Conservation (phyloP, 2,888 invertebrate genomes). For the Heliconius cydno region DNA sequence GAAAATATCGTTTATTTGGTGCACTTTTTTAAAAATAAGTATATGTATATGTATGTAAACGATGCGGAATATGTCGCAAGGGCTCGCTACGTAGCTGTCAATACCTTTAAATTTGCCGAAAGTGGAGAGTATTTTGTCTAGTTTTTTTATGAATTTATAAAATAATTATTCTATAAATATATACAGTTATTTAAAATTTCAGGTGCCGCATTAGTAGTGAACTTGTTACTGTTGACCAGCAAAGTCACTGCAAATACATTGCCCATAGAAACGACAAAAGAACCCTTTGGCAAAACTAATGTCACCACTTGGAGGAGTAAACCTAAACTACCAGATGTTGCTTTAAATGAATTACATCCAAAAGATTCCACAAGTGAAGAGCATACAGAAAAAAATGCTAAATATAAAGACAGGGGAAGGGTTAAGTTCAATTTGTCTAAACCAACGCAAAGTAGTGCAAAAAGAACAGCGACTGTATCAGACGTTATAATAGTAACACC, state of each 20-base stretch:
- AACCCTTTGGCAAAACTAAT: constrained; percentile 57
- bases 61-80: too few species aligned
- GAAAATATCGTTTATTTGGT: neutral
- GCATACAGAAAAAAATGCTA: constrained; percentile 76
- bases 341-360: constrained; percentile 72
- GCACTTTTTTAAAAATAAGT: neutral
- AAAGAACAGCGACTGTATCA: constrained; percentile 57
- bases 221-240: constrained; percentile 74
- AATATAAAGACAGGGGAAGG: constrained; percentile 78
- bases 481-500: constrained; percentile 72
- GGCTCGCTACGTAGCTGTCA: too few species aligned
- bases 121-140: too few species aligned
- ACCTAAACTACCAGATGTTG: constrained; percentile 65
- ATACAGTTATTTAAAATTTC: constrained; percentile 54
- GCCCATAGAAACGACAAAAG: constrained; percentile 63
- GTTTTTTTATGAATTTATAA: neutral
- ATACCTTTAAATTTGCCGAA: too few species aligned
- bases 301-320: constrained; percentile 58
- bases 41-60: too few species aligned
- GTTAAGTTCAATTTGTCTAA: constrained; percentile 63
- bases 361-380: constrained; percentile 75
- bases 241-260: constrained; percentile 66
- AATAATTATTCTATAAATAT: neutral
- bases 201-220: constrained; percentile 79
- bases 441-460: constrained; percentile 60